A percentile compares a stretch with the other conserved stretches of the same genome.
Evolutionary conservation across 2,113 vertebrate genomes (phyloP).

Genomic region (Gobius niger): DNA sequence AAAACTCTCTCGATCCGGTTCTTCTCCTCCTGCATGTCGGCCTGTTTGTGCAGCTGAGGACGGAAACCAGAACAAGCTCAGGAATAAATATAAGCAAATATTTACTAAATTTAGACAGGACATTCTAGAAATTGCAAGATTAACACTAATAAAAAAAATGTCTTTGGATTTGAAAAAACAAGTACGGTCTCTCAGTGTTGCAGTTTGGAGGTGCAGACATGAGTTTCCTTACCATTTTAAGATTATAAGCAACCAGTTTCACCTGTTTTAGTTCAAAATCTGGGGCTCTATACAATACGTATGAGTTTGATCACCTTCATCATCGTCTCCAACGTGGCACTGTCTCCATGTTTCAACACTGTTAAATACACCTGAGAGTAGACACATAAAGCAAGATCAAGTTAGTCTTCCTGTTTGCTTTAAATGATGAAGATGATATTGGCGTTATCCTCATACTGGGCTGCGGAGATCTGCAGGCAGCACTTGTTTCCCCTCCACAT

Average conservation of each 20-base stretch:
- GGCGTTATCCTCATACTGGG: slow-evolving; percentile 78
- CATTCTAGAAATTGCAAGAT: too few species aligned
- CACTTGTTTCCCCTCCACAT: slow-evolving; percentile 87
- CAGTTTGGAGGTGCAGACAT: too few species aligned
- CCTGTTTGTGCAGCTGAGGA: slow-evolving; percentile 92
- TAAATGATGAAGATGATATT: background rate
- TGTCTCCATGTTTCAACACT: slow-evolving; percentile 94
- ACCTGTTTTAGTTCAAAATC: too few species aligned
- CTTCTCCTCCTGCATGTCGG: slow-evolving; percentile 99
- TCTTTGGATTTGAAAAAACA: too few species aligned
- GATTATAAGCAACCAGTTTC: too few species aligned
- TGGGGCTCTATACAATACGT: background rate
- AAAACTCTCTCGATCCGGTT: slow-evolving; percentile 95
- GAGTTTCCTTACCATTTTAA: too few species aligned
- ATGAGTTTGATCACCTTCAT: slow-evolving; percentile 81
- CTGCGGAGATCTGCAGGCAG: slow-evolving; percentile 94
- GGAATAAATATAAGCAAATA: background rate
- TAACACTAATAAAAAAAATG: background rate
- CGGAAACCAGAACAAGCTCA: background rate
- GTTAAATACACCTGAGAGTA: slow-evolving; percentile 91
- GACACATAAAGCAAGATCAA: background rate
- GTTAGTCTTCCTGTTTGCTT: background rate
- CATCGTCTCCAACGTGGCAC: slow-evolving; percentile 91
- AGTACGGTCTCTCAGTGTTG: too few species aligned
- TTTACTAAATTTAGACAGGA: too few species aligned